A percentile compares a stretch with the other conserved stretches of the same genome.
These are phyloP conservation scores for Drosophila seclusa DNA, from an alignment of 2,888 invertebrate genomes.

Conservation along the genomic window DNA sequence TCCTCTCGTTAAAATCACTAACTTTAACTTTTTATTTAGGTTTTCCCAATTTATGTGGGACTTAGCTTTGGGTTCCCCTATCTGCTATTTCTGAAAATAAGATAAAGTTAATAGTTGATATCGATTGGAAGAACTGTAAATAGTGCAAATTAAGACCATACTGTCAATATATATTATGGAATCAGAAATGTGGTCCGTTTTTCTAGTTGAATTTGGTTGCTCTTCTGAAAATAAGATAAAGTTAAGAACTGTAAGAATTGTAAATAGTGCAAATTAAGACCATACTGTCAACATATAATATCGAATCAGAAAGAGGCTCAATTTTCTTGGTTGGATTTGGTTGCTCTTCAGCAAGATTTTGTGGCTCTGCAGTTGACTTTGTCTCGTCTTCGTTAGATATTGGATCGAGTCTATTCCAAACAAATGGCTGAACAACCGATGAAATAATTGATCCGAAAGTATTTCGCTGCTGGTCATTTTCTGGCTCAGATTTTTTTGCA, in stretches of 20 bases:
- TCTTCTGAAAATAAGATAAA: neutral
- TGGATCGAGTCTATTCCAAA: neutral
- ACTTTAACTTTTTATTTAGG: neutral
- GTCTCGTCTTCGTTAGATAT: neutral
- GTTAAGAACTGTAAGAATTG: neutral
- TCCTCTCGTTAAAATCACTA: neutral
- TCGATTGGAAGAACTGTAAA: neutral
- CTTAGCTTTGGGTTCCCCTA: neutral
- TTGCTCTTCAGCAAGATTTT: neutral
- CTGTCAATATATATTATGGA: neutral
- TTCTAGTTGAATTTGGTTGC: neutral
- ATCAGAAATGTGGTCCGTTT: neutral
- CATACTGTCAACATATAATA: neutral
- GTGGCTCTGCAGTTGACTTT: neutral
- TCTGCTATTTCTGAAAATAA: neutral
- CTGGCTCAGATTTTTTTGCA: neutral
- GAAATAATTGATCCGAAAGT: neutral
- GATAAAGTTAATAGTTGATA: neutral
- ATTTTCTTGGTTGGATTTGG: neutral
- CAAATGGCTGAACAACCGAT: neutral
- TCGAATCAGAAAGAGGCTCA: neutral
- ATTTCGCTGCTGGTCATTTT: fast-evolving
- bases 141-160: neutral
- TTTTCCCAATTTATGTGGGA: neutral
- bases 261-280: neutral